phyloP scores from a whole-genome alignment of 2,113 vertebrate genomes.

The Promerops cafer region DNA sequence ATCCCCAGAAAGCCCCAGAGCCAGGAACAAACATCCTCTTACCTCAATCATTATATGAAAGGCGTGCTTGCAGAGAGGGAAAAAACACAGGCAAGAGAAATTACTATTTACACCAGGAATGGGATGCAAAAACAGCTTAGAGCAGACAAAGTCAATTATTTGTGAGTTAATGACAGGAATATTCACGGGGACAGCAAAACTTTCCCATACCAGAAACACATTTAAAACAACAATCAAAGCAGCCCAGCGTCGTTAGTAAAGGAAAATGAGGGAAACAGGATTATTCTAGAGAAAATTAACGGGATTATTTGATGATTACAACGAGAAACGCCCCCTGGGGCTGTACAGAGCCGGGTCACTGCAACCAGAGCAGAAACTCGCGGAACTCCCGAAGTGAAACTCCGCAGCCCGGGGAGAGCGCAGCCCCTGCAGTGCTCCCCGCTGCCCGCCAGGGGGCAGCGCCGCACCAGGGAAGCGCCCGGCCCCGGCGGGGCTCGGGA shows the following conservation, averaged over 20 bases:
- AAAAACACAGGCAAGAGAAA: slow-evolving; percentile 85
- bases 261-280: neutral
- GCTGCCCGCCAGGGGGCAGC: neutral
- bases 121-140: slow-evolving; percentile 68
- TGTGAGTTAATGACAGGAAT: neutral
- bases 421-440: neutral
- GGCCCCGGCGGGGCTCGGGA: no score
- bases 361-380: neutral
- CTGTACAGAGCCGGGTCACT: accelerated
- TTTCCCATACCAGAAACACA: neutral
- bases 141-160: neutral
- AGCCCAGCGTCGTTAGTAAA: neutral
- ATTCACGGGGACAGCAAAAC: neutral
- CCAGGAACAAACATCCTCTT: slow-evolving; percentile 83
- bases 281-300: neutral
- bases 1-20: slow-evolving; percentile 61
- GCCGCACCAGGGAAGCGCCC: neutral
- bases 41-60: slow-evolving; percentile 99
- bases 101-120: slow-evolving; percentile 81
- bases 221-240: neutral
- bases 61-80: slow-evolving; percentile 90
- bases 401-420: accelerated
- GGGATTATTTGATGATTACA: neutral
- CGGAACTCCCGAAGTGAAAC: accelerated
- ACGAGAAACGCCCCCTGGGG: accelerated